These are phyloP conservation scores for Sandelia bainsii DNA, from an alignment of 2,797 vertebrate species.

Conservation along the genomic window DNA sequence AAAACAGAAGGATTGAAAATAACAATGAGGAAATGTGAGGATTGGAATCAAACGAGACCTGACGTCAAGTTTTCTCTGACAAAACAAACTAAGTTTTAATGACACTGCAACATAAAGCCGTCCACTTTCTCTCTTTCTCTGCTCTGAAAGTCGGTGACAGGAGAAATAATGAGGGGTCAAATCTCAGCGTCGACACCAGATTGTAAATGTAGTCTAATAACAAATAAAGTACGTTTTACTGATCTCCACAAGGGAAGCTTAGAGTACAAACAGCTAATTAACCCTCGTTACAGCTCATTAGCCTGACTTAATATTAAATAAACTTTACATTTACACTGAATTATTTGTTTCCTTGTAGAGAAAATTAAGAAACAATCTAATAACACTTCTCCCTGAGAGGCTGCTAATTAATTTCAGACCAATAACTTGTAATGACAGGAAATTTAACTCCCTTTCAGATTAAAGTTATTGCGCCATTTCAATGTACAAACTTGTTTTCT, in stretches of 20 bases:
- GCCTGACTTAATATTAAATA: background rate
- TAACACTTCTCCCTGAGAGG: background rate
- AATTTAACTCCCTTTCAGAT: background rate
- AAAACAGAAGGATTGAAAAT: background rate
- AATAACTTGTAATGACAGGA: background rate
- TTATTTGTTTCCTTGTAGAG: conserved; percentile 17
- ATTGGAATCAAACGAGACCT: background rate
- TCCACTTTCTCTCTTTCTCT: background rate
- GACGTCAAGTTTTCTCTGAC: background rate
- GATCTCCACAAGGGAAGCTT: background rate
- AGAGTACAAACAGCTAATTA: conserved; percentile 17
- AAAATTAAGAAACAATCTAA: background rate
- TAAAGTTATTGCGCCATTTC: background rate
- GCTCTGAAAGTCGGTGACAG: conserved; percentile 2
- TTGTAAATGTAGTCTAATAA: conserved; percentile 1
- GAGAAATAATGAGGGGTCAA: background rate
- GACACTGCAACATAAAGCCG: too few relatives aligned
- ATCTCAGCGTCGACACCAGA: background rate
- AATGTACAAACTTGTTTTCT: too few relatives aligned
- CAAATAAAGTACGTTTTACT: background rate
- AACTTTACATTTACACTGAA: background rate
- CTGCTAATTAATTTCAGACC: conserved; percentile 1
- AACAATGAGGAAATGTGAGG: background rate
- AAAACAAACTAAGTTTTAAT: background rate
- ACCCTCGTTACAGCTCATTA: conserved; percentile 15